These are phyloP conservation scores for Montipora capitata DNA, from an alignment of 92 coral and sea anemone species.

Conservation along the genomic window DNA sequence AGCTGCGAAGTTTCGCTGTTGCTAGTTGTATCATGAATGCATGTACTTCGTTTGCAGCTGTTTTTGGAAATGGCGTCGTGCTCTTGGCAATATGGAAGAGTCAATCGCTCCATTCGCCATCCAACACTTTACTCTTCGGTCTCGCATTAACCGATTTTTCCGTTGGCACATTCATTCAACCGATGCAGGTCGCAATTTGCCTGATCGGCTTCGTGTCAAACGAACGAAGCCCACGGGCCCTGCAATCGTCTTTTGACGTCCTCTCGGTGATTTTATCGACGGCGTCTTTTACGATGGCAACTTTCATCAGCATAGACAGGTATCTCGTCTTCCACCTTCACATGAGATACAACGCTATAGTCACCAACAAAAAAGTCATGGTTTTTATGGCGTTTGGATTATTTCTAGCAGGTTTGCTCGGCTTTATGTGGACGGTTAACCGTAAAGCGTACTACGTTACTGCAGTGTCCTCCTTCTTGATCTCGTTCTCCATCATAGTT, in stretches of 20 bases:
- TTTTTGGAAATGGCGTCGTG: constrained; percentile 28
- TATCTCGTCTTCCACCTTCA: constrained; percentile 38
- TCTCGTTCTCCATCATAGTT: not conserved
- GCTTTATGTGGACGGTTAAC: constrained; percentile 21
- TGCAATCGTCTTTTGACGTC: constrained; percentile 18
- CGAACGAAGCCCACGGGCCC: constrained; percentile 5
- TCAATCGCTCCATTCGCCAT: constrained; percentile 54
- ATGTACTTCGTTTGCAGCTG: constrained; percentile 31
- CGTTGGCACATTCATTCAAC: constrained; percentile 40
- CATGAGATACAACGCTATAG: constrained; percentile 38
- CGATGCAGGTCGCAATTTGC: constrained; percentile 15
- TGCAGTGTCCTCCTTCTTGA: not conserved
- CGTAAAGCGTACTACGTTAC: not conserved
- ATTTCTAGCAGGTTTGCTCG: not conserved
- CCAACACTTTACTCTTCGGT: constrained; percentile 34
- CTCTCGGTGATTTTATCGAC: constrained; percentile 15
- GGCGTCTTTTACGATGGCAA: constrained; percentile 41
- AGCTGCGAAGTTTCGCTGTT: not conserved
- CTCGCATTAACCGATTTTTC: constrained; percentile 47
- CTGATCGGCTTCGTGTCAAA: not conserved
- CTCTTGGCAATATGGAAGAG: constrained; percentile 32
- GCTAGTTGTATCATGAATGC: constrained; percentile 36
- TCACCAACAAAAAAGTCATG: constrained; percentile 24
- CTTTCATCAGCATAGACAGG: constrained; percentile 44
- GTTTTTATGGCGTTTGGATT: constrained; percentile 1